Evolutionary conservation across 2,888 invertebrate species (phyloP).

Genomic region (Platycnemis pennipes): DNA sequence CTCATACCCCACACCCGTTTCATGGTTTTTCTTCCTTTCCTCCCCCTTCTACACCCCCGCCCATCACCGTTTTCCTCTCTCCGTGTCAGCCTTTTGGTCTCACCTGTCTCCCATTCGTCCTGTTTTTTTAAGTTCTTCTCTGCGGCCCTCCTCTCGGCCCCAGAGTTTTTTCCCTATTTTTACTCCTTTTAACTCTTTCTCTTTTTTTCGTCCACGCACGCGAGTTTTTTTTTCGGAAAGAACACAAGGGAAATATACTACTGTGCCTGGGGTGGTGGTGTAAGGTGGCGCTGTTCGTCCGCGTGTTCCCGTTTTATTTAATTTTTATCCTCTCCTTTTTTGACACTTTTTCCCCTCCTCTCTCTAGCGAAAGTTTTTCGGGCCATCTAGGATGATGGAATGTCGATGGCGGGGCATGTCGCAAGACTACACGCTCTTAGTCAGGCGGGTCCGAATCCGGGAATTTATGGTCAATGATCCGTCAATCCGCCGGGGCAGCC

Average conservation of each 20-base stretch:
- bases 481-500: neutral
- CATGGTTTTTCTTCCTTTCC: no score
- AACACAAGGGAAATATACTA: constrained; percentile 33
- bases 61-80: neutral
- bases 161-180: no score
- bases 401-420: constrained; percentile 13
- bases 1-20: neutral
- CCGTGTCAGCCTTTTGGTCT: neutral
- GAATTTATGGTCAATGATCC: constrained; percentile 35
- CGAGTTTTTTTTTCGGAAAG: neutral
- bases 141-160: neutral
- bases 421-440: constrained; percentile 35
- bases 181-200: neutral
- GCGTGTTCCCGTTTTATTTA: neutral
- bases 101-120: constrained; percentile 3
- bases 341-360: no score
- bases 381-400: constrained; percentile 48
- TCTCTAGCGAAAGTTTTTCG: neutral
- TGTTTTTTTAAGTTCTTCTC: neutral
- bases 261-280: neutral
- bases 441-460: neutral
- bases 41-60: neutral
- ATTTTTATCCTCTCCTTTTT: neutral
- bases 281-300: neutral
- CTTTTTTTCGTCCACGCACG: neutral